These are phyloP conservation scores for Neogale vison DNA, from an alignment of 2,113 vertebrate genomes.

Conservation along the genomic window DNA sequence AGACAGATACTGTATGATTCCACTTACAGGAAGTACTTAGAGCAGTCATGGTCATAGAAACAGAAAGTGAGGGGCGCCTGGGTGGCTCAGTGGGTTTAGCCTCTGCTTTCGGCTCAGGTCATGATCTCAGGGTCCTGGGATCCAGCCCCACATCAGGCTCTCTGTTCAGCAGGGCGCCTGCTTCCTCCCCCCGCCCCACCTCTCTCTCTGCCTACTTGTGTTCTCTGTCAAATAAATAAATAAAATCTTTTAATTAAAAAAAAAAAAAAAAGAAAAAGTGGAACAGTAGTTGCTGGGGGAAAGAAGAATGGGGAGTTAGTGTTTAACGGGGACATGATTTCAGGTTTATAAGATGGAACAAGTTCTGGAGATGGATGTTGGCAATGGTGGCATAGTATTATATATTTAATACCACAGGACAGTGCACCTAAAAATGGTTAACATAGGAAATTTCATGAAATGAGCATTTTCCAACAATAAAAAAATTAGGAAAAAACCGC, in stretches of 20 bases:
- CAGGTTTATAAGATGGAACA: not conserved
- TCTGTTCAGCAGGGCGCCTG: too few species aligned
- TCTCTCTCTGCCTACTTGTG: too few species aligned
- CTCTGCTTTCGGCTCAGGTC: too few species aligned
- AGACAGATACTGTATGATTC: not conserved
- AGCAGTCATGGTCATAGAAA: not conserved
- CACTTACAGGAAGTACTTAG: not conserved
- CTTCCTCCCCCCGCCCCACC: rapidly evolving
- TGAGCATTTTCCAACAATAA: not conserved
- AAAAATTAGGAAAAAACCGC: not conserved
- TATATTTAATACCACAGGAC: not conserved
- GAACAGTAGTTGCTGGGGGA: not conserved
- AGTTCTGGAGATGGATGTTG: not conserved
- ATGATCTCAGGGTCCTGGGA: too few species aligned
- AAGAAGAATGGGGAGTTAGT: not conserved
- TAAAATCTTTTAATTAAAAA: too few species aligned
- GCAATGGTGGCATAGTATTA: not conserved
- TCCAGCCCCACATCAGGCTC: too few species aligned
- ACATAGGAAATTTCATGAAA: not conserved
- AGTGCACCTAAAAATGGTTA: not conserved
- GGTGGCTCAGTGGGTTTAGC: too few species aligned
- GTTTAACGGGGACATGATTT: not conserved
- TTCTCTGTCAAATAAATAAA: too few species aligned
- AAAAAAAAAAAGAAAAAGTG: not conserved
- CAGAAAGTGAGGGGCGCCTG: too few species aligned